A percentile compares a stretch with the other conserved stretches of the same genome.
Conservation (phyloP, 1,140 invertebrate species). For the Dendrolimus punctatus region DNA sequence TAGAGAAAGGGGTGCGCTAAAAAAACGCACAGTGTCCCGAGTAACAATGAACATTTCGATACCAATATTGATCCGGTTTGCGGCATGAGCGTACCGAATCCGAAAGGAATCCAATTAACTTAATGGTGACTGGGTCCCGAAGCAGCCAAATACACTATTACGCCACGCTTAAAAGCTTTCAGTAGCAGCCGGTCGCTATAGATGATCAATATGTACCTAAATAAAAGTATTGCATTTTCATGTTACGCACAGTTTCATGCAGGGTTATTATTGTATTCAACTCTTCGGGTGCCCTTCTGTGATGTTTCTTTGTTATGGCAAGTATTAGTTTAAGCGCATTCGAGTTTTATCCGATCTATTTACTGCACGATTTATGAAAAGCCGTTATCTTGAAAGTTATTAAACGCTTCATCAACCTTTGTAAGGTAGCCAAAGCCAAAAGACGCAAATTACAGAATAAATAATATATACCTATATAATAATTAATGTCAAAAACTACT, state of each 20-base stretch:
- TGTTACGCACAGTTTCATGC: conserved; percentile 2
- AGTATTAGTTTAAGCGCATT: no score
- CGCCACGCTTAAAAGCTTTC: conserved; percentile 28
- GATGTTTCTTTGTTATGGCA: no score
- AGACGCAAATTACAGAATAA: no score
- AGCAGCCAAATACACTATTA: conserved; percentile 25
- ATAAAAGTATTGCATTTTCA: conserved; percentile 27
- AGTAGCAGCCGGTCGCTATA: conserved; percentile 20
- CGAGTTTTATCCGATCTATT: no score
- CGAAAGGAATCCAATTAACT: conserved; percentile 35
- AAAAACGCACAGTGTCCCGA: no score
- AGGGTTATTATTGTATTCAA: conserved; percentile 2
- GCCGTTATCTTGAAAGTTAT: no score
- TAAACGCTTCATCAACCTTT: no score
- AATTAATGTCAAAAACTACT: no score
- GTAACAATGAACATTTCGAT: conserved; percentile 19
- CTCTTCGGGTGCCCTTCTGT: not conserved
- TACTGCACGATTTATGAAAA: no score
- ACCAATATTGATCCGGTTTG: conserved; percentile 20
- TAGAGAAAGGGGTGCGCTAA: no score
- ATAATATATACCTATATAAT: no score
- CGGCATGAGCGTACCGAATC: conserved; percentile 15
- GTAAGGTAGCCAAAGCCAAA: no score
- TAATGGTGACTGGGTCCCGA: conserved; percentile 25
- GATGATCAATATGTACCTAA: conserved; percentile 18